Evolutionary conservation across 2,888 invertebrate species (phyloP).

Genomic region (Epirrhoe alternata): DNA sequence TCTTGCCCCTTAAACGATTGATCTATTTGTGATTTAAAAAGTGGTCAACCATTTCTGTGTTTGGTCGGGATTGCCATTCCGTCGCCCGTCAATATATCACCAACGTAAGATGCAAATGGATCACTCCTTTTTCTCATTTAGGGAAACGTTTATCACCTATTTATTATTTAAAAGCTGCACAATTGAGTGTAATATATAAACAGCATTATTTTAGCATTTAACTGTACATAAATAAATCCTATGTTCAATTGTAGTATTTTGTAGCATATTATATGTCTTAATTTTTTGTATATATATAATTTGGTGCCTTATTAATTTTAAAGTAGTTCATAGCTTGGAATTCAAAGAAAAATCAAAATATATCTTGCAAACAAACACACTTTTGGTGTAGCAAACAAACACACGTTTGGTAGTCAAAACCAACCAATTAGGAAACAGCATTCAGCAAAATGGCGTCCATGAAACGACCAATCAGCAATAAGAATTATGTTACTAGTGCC

Average conservation of each 20-base stretch:
- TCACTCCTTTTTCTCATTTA: background rate
- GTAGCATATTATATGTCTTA: constrained; percentile 14
- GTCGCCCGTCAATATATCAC: too few relatives aligned
- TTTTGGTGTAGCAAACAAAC: background rate
- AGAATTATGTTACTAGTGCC: background rate
- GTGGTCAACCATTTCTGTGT: too few relatives aligned
- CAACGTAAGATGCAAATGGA: too few relatives aligned
- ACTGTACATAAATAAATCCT: constrained; percentile 21
- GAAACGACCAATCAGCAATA: constrained; percentile 6
- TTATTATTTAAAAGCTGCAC: background rate
- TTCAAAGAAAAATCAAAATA: background rate
- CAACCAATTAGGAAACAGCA: background rate
- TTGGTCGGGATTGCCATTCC: too few relatives aligned
- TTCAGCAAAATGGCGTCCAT: constrained; percentile 11
- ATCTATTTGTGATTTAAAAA: too few relatives aligned
- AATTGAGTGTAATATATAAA: background rate
- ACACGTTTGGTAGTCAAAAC: background rate
- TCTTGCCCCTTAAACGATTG: too few relatives aligned
- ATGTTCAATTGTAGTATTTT: constrained; percentile 26
- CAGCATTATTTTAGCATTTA: constrained; percentile 30
- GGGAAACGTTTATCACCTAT: background rate
- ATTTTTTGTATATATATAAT: constrained; percentile 18
- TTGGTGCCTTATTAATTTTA: constrained; percentile 32
- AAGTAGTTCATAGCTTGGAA: constrained; percentile 8
- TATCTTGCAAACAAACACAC: background rate